These are phyloP conservation scores for Labeo catla DNA, from an alignment of 2,113 vertebrate genomes.

Conservation along the genomic window DNA sequence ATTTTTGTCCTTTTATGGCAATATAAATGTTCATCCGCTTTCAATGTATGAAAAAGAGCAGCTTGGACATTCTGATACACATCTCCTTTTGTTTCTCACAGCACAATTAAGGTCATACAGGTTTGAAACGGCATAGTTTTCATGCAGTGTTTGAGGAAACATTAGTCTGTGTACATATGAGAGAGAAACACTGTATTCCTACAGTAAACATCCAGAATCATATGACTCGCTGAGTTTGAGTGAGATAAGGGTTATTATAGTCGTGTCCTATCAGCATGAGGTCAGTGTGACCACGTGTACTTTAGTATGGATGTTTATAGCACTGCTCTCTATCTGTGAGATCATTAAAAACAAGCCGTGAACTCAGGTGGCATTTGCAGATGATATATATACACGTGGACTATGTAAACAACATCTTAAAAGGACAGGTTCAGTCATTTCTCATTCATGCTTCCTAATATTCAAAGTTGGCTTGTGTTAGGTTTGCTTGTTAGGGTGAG, in stretches of 20 bases:
- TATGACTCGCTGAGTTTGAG: conserved; percentile 57
- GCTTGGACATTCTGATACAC: neutral
- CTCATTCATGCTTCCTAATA: neutral
- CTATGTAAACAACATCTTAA: conserved; percentile 12
- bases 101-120: neutral
- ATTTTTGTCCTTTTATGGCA: neutral
- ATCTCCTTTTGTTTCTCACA: neutral
- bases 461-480: neutral
- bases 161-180: neutral
- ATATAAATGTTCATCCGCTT: too few species aligned
- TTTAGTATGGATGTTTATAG: conserved; percentile 10
- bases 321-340: conserved; percentile 3
- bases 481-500: neutral
- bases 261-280: neutral
- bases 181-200: neutral
- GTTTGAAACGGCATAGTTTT: neutral
- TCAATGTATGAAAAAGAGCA: neutral
- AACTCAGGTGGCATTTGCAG: neutral
- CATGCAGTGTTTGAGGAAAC: neutral
- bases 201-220: conserved; percentile 47
- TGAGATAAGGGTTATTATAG: conserved; percentile 54
- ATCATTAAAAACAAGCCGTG: neutral
- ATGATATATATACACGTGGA: neutral
- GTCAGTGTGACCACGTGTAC: neutral
- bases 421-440: neutral